A percentile compares a stretch with the other conserved stretches of the same genome.
These are phyloP conservation scores for Lithophane socia DNA, from an alignment of 2,888 invertebrate genomes.

Conservation along the genomic window DNA sequence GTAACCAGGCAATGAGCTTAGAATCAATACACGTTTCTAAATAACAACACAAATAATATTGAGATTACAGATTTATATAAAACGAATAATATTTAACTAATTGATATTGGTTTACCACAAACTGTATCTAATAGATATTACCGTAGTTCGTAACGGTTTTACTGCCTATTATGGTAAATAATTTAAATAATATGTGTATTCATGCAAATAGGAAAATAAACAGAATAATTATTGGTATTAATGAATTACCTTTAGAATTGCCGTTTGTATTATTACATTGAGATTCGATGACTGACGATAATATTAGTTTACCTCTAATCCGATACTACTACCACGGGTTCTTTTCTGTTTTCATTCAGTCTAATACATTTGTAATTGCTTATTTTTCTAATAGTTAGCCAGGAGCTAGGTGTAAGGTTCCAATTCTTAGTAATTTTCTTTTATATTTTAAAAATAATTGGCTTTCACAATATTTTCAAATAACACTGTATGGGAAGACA, in stretches of 20 bases:
- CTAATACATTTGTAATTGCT: background rate
- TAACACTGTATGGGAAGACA: background rate
- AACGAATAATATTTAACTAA: conserved; percentile 40
- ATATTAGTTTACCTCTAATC: background rate
- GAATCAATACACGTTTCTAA: conserved; percentile 1
- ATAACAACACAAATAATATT: conserved; percentile 5
- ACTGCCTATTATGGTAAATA: conserved; percentile 28
- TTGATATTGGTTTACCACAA: conserved; percentile 46
- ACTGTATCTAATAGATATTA: conserved; percentile 51
- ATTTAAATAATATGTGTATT: conserved; percentile 29
- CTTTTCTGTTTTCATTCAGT: background rate
- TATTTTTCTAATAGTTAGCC: no score
- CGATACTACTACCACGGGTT: background rate
- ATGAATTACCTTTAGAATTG: conserved; percentile 9
- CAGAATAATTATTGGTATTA: conserved; percentile 30
- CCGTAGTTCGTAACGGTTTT: conserved; percentile 20
- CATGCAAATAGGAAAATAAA: conserved; percentile 36
- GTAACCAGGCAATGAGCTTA: background rate
- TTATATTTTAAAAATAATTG: background rate
- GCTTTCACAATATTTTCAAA: background rate
- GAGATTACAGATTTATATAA: conserved; percentile 31
- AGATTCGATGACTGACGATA: background rate
- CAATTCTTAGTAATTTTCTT: no score
- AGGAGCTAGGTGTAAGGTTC: no score
- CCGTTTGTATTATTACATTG: background rate